Percentiles rank a stretch among this genome's conserved stretches.
Conservation (phyloP, 1,140 invertebrate genomes). For the Eumaeus atala region DNA sequence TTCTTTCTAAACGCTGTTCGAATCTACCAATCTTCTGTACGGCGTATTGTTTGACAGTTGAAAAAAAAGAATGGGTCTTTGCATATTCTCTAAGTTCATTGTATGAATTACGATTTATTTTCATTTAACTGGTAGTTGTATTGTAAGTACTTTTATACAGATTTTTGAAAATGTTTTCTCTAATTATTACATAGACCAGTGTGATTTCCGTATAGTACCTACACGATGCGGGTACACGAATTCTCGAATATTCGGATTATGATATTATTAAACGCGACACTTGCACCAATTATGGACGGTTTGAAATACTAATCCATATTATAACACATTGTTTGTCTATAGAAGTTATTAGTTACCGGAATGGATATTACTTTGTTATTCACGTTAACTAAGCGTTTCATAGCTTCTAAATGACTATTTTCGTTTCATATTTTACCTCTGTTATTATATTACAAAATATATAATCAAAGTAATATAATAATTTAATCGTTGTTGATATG, state of each 20-base stretch:
- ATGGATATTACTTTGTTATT: conserved; percentile 16
- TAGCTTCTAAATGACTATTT: conserved; percentile 41
- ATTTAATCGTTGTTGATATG: too few relatives aligned
- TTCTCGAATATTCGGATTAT: conserved; percentile 1
- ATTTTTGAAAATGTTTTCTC: conserved; percentile 12
- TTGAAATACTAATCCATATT: conserved; percentile 5
- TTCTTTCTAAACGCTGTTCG: conserved; percentile 54
- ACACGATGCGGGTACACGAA: not conserved
- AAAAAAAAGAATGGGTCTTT: conserved; percentile 31
- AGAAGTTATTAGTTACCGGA: conserved; percentile 10
- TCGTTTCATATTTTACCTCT: conserved; percentile 45
- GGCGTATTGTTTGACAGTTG: conserved; percentile 21
- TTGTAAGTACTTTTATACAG: conserved; percentile 20
- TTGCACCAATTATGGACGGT: not conserved
- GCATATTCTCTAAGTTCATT: conserved; percentile 25
- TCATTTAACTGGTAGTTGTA: conserved; percentile 24
- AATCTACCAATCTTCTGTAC: conserved; percentile 13
- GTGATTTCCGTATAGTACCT: conserved; percentile 1
- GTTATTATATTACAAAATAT: conserved; percentile 51
- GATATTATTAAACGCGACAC: conserved; percentile 1
- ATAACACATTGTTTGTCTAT: conserved; percentile 5
- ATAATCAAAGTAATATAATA: conserved; percentile 17
- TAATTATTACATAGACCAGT: conserved; percentile 6
- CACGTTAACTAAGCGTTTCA: conserved; percentile 14
- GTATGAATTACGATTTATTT: conserved; percentile 23